A percentile compares a stretch with the other conserved stretches of the same genome.
phyloP scores from a whole-genome alignment of 2,888 invertebrate genomes.

The Drosophila subsilvestris region DNA sequence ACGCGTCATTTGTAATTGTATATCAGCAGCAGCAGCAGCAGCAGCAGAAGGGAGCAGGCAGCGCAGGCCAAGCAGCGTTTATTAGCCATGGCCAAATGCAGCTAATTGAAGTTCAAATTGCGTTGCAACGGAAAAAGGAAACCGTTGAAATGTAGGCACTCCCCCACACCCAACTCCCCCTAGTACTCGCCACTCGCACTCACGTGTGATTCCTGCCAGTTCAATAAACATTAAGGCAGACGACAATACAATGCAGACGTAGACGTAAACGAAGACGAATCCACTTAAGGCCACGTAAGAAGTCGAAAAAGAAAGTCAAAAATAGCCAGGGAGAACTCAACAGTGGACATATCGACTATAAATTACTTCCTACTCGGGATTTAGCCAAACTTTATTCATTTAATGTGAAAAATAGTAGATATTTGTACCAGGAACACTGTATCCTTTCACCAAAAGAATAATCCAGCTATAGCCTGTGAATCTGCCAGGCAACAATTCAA shows the following conservation, averaged over 20 bases:
- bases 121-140: constrained; percentile 57
- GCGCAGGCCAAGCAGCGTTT: constrained; percentile 46
- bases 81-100: constrained; percentile 66
- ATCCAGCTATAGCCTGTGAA: too few relatives aligned
- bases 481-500: too few relatives aligned
- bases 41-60: constrained; percentile 2
- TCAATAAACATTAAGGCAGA: constrained; percentile 49
- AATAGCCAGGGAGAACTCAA: not conserved
- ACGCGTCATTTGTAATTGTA: constrained; percentile 78
- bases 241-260: constrained; percentile 16
- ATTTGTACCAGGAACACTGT: too few relatives aligned
- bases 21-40: constrained; percentile 42
- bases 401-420: too few relatives aligned
- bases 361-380: not conserved
- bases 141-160: constrained; percentile 64
- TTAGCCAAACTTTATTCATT: too few relatives aligned
- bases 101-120: constrained; percentile 77
- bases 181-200: constrained; percentile 27
- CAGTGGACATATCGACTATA: not conserved
- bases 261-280: constrained; percentile 61
- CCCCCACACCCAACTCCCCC: too few relatives aligned
- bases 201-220: constrained; percentile 43
- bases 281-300: constrained; percentile 67
- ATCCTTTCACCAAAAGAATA: too few relatives aligned
- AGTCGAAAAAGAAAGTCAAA: constrained; percentile 32